A percentile compares a stretch with the other conserved stretches of the same genome.
Conservation (phyloP, 1,140 invertebrate species). For the Brachionus paranguensis region DNA sequence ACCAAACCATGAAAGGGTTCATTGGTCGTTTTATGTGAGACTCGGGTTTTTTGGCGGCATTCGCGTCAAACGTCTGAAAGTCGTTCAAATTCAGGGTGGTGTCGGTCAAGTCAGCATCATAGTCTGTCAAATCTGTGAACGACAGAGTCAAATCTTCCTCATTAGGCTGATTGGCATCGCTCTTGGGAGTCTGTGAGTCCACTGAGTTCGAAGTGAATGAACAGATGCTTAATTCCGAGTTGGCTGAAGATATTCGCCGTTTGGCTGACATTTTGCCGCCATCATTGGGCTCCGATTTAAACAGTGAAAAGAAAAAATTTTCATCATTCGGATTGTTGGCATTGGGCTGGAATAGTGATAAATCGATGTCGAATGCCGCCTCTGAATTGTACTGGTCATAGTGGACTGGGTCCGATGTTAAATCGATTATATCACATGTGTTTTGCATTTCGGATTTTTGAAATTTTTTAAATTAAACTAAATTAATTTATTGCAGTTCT, state of each 20-base stretch:
- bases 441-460: background rate
- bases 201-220: background rate
- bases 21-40: conserved; percentile 83
- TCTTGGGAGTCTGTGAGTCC: background rate
- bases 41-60: background rate
- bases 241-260: background rate
- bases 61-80: background rate
- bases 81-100: background rate
- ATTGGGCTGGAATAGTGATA: background rate
- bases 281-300: background rate
- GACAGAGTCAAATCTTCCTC: background rate
- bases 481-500: background rate
- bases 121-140: background rate
- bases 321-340: background rate
- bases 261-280: background rate
- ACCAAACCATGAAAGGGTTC: conserved; percentile 75
- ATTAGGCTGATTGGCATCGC: background rate
- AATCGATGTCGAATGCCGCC: background rate
- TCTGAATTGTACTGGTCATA: background rate
- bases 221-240: background rate
- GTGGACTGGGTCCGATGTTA: background rate
- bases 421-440: background rate
- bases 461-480: background rate
- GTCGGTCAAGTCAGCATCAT: background rate
- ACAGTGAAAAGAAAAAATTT: background rate